These are phyloP conservation scores for Hydractinia symbiolongicarpus DNA, from an alignment of 30 jellyfish, hydroid and myxozoan genomes.

Conservation along the genomic window DNA sequence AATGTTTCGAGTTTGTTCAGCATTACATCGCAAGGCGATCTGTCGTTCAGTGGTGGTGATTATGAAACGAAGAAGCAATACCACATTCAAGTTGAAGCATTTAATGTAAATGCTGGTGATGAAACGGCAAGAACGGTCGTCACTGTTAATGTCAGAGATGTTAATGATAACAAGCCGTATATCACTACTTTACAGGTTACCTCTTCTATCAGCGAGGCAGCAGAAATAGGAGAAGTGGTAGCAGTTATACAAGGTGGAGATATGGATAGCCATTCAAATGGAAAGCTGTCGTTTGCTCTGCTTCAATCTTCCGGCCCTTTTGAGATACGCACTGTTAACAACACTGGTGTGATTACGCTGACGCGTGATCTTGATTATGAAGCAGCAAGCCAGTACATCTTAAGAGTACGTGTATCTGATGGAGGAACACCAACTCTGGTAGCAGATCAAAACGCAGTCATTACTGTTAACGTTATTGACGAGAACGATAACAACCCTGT, in stretches of 20 bases:
- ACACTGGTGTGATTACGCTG: slow-evolving; percentile 65
- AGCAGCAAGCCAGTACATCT: background rate
- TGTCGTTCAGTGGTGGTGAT: slow-evolving; percentile 39
- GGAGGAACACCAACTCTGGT: slow-evolving; percentile 16
- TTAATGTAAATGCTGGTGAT: slow-evolving; percentile 46
- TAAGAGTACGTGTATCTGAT: slow-evolving; percentile 17
- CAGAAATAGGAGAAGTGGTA: slow-evolving; percentile 50
- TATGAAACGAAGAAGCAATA: slow-evolving; percentile 45
- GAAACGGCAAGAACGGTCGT: slow-evolving; percentile 49
- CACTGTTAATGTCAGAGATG: slow-evolving; percentile 48
- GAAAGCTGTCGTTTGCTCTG: slow-evolving; percentile 11
- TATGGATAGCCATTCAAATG: slow-evolving; percentile 14
- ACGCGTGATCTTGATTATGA: slow-evolving; percentile 37
- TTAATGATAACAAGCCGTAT: slow-evolving; percentile 78
- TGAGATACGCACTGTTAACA: slow-evolving; percentile 23
- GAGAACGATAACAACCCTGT: slow-evolving; percentile 46
- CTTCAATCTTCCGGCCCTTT: slow-evolving; percentile 12
- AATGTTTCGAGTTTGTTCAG: slow-evolving; percentile 1
- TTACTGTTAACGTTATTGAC: slow-evolving; percentile 31
- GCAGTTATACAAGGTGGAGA: slow-evolving; percentile 16
- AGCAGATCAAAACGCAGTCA: slow-evolving; percentile 2
- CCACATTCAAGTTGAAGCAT: slow-evolving; percentile 41
- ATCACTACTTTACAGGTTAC: slow-evolving; percentile 39
- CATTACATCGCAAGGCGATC: slow-evolving; percentile 48
- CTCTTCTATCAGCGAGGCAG: slow-evolving; percentile 41